These are phyloP conservation scores for Apteryx mantelli DNA, from an alignment of 2,113 vertebrate genomes.

Conservation along the genomic window DNA sequence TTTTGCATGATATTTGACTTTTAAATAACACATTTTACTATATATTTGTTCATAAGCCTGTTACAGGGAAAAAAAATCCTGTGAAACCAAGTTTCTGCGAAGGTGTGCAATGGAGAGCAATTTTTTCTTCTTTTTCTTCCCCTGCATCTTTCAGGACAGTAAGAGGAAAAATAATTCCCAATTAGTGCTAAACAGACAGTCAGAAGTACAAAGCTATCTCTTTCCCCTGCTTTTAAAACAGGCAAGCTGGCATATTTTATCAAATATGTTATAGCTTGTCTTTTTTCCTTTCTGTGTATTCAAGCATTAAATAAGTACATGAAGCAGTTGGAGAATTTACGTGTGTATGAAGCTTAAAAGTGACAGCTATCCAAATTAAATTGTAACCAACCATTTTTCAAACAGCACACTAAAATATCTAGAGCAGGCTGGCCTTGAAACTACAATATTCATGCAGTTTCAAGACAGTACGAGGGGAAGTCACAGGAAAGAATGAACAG, in stretches of 20 bases:
- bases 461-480: neutral
- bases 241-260: neutral
- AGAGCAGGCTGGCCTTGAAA: neutral
- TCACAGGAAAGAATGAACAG: neutral
- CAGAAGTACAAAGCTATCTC: neutral
- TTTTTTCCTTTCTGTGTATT: neutral
- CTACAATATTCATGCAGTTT: neutral
- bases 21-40: neutral
- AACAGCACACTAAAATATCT: neutral
- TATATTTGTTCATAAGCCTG: neutral
- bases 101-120: neutral
- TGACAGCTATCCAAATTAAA: neutral
- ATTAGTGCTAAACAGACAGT: neutral
- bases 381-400: neutral
- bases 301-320: neutral
- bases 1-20: conserved; percentile 10
- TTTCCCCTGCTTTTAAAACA: neutral
- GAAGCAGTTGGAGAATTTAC: neutral
- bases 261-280: neutral
- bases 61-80: neutral
- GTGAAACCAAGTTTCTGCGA: neutral
- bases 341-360: neutral
- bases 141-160: neutral
- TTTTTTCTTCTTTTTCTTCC: neutral
- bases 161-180: neutral